These are phyloP conservation scores for Pristionchus arcanus DNA, from an alignment of 2,888 invertebrate species.

Conservation along the genomic window DNA sequence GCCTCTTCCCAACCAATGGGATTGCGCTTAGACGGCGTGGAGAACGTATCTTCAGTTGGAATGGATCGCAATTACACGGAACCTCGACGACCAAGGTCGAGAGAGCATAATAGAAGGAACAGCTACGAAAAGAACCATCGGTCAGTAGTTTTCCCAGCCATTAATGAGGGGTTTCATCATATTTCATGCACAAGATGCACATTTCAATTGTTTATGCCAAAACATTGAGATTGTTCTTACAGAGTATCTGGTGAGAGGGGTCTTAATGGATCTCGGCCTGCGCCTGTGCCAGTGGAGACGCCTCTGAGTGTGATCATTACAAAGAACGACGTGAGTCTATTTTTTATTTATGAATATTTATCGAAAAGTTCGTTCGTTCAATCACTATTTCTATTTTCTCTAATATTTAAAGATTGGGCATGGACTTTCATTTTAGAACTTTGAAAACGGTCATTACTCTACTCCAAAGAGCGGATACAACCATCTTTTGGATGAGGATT, in stretches of 20 bases:
- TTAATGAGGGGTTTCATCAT: background rate
- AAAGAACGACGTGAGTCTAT: constrained; percentile 14
- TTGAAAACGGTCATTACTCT: constrained; percentile 2
- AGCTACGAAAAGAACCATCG: constrained; percentile 28
- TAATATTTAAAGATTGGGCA: too few species aligned
- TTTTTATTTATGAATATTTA: constrained; percentile 5
- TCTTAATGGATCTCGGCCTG: background rate
- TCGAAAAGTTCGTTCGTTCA: background rate
- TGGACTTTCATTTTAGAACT: background rate
- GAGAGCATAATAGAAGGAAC: constrained; percentile 11
- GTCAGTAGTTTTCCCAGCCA: background rate
- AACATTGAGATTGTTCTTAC: background rate
- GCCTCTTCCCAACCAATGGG: constrained; percentile 39
- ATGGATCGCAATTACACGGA: constrained; percentile 16
- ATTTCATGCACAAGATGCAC: background rate
- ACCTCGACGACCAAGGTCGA: background rate
- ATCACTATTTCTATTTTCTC: too few species aligned
- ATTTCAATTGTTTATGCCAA: too few species aligned
- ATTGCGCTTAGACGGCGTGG: constrained; percentile 7
- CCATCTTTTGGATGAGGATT: constrained; percentile 20
- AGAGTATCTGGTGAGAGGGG: constrained; percentile 12
- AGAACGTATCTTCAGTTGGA: background rate
- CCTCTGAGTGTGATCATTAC: constrained; percentile 35
- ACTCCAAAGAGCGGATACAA: background rate
- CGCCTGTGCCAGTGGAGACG: background rate